A percentile compares a stretch with the other conserved stretches of the same genome.
Conservation (phyloP, 2,888 invertebrate genomes). For the Bellardia pandia region DNA sequence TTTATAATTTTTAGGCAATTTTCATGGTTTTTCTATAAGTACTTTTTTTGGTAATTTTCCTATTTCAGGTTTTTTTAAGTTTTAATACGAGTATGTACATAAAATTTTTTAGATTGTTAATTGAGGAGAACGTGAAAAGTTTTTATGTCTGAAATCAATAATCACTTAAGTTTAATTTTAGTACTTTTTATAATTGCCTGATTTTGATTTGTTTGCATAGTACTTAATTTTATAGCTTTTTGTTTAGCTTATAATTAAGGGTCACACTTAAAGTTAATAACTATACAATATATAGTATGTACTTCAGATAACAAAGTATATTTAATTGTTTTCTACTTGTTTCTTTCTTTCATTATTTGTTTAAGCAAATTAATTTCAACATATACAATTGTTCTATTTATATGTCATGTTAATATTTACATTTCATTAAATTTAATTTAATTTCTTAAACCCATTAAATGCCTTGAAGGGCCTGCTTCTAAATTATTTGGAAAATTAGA, state of each 20-base stretch:
- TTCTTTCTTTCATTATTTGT: not conserved
- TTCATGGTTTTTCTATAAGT: too few species aligned
- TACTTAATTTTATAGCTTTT: too few species aligned
- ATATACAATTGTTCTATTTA: not conserved
- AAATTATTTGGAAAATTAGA: not conserved
- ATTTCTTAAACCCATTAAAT: not conserved
- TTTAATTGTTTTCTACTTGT: not conserved
- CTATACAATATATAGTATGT: not conserved
- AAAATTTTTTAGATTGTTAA: too few species aligned
- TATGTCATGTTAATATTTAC: conserved; percentile 28
- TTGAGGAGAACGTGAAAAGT: too few species aligned
- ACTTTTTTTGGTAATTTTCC: too few species aligned
- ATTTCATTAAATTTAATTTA: conserved; percentile 24
- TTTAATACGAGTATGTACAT: too few species aligned
- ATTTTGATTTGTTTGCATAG: too few species aligned
- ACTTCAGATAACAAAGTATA: not conserved
- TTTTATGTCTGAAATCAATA: too few species aligned
- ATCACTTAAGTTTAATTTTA: too few species aligned
- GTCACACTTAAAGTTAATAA: conserved; percentile 9
- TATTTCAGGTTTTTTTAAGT: too few species aligned
- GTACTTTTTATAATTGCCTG: too few species aligned
- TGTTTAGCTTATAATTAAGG: not conserved
- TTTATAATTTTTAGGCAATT: too few species aligned
- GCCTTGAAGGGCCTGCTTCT: not conserved
- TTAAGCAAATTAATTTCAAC: not conserved